Evolutionary conservation across 2,797 vertebrate genomes (phyloP).

Genomic region (Epinephelus malabaricus): DNA sequence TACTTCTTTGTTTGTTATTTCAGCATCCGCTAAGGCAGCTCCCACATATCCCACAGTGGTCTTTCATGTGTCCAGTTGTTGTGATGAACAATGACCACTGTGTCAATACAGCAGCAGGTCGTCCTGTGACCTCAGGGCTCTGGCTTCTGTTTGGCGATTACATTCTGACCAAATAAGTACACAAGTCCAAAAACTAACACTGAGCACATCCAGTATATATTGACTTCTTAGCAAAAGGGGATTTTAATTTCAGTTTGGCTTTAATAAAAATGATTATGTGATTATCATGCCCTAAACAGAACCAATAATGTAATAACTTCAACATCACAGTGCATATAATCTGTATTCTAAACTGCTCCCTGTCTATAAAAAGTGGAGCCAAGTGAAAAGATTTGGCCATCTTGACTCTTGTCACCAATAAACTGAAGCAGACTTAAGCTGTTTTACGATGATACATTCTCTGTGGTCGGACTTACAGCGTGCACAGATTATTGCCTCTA

Average conservation of each 20-base stretch:
- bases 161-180: background rate
- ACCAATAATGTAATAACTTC: conserved; percentile 11
- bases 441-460: conserved; percentile 66
- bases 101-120: background rate
- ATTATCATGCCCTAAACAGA: background rate
- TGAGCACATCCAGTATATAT: background rate
- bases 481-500: conserved; percentile 74
- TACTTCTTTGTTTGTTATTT: background rate
- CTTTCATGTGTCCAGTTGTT: background rate
- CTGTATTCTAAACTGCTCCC: conserved; percentile 20
- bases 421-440: conserved; percentile 65
- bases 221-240: background rate
- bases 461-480: conserved; percentile 62
- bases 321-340: conserved; percentile 28
- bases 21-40: no score
- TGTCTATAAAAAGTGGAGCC: conserved; percentile 44
- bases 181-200: background rate
- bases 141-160: background rate
- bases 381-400: conserved; percentile 48
- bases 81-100: background rate
- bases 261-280: background rate
- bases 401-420: conserved; percentile 68
- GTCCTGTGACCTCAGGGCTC: background rate
- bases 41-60: background rate
- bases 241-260: background rate